Evolutionary conservation across 2,797 vertebrate species (phyloP), one percentile per base, ranked within the genome.

Genomic region (Onychomys torridus): DNA sequence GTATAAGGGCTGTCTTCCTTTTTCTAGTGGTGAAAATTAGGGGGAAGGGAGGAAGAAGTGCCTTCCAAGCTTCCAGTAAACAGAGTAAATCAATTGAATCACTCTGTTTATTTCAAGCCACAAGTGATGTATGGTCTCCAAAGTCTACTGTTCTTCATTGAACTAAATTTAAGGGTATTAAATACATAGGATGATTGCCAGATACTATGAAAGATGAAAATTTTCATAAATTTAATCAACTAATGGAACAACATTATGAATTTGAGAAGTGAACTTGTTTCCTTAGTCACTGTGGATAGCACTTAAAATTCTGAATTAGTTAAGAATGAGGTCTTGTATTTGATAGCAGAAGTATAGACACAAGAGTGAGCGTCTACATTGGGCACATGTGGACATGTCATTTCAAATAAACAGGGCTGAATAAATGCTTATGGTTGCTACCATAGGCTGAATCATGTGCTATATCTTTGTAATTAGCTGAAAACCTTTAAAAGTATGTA

Each of bases 21-120:
- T 94, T 76, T 11, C 34, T 49, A 71, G 13, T 76, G 71, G 14
- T n/a, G n/a, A 8, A 14, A 7, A 10, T 3, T 1, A 87, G 52
- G 25, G 4, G 11, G 1, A 37, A 5, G 34, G 46, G 9, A 19
- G 0, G 25, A 57, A 10, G 1, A 2, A 1, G 89, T 14, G 16
- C 17, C n/a, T 34, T 75, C 37, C 34, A n/a, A 63, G 5, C 13
- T 32, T 0, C 82, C 65, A 83, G 6, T n/a, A 52, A 55, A 49
- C 5, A 34, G 40, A 32, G 2, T 23, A 23, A 75, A 49, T 78
- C 49, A 87, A 78, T 55, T 0, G 21, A 91, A 5, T 75, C 5
- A 71, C 0, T 37, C 2, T 29, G 17, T 92, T 40, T n/a, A 32
- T 17, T 61, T 37, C 5, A 78, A 76, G 59, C 52, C 25, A 75